Percentiles rank a stretch among this genome's conserved stretches.
phyloP scores from a whole-genome alignment of 2,888 invertebrate genomes.

The Notocelia uddmanniana region DNA sequence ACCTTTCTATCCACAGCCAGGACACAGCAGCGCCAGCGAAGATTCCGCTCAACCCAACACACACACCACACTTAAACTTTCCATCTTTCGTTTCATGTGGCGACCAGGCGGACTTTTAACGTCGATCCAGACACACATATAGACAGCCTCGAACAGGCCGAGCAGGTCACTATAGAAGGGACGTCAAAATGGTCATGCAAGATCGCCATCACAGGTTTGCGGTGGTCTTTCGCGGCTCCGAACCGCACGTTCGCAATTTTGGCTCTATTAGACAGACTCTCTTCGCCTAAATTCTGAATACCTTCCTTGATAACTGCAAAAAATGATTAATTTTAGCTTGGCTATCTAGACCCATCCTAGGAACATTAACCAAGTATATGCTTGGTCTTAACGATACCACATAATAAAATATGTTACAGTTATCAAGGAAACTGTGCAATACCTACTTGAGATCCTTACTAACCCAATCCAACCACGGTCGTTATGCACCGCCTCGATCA shows the following conservation, averaged over 20 bases:
- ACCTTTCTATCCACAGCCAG: conserved; percentile 51
- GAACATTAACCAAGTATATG: background rate
- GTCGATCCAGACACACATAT: conserved; percentile 99
- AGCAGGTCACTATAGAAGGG: conserved; percentile 99
- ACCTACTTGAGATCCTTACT: conserved; percentile 71
- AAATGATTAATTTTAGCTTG: no score
- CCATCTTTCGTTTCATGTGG: conserved; percentile 84
- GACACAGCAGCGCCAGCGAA: conserved; percentile 51
- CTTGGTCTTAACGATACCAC: background rate
- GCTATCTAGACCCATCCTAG: background rate
- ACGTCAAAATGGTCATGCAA: conserved; percentile 99
- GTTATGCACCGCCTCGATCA: conserved; percentile 82
- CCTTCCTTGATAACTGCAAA: conserved; percentile 75
- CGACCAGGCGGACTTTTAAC: conserved; percentile 96
- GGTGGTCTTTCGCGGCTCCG: conserved; percentile 84
- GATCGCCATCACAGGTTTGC: conserved; percentile 99
- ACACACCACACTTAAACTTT: conserved; percentile 76
- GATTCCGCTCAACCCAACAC: conserved; percentile 61
- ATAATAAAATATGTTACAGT: conserved; percentile 62
- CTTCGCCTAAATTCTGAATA: conserved; percentile 80
- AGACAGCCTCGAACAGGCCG: conserved; percentile 98
- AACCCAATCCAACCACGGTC: conserved; percentile 78
- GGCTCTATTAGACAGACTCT: conserved; percentile 81
- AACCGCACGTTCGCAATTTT: conserved; percentile 84
- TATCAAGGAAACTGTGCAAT: conserved; percentile 73